Evolutionary conservation across 2,797 vertebrate species (phyloP), one percentile per base, ranked within the genome.

Genomic region (Xenops minutus): DNA sequence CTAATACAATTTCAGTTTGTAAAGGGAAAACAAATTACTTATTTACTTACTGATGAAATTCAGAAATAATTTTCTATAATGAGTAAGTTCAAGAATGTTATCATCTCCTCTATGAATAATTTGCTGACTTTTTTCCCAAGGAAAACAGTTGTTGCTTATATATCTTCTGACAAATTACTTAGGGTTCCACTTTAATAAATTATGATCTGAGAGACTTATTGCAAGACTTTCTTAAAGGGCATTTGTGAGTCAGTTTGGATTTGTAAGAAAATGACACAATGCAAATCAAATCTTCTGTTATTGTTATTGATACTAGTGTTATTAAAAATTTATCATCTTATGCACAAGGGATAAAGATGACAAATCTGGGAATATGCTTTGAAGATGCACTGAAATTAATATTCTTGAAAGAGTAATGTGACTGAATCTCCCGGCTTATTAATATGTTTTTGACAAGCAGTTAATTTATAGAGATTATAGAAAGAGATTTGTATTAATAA

Each of bases 381-480:
- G 73, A 61, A 73, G 76, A 77, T 68, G 44, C 39, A 85, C 52
- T 68, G 69, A 95, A 93, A 91, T 95, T 10, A 92, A 96, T 89
- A 36, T 23, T 64, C 71, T 59, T 76, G 27, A 43, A 85, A 88
- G 37, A 71, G 23, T 56, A 68, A 82, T 77, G 30, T 2, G 8
- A 46, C 44, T 56, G 54, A 62, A 48, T 82, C 56, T 83, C 91
- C 27, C 34, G 84, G 6, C 37, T 79, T 76, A 75, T 91, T 77
- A 89, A 52, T 55, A 51, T 72, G 16, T 59, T 88, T 92, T 93
- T 92, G 61, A 68, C 55, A 84, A 91, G 46, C 37, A 82, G 22
- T 66, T 93, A 89, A 83, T 89, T 90, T 93, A 66, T 30, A 72
- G 56, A 69, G 43, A 92, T 89, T 73, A 71, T 49, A 71, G 56